Evolutionary conservation across 2,797 vertebrate species (phyloP).

Genomic region (Leptoclinus maculatus): DNA sequence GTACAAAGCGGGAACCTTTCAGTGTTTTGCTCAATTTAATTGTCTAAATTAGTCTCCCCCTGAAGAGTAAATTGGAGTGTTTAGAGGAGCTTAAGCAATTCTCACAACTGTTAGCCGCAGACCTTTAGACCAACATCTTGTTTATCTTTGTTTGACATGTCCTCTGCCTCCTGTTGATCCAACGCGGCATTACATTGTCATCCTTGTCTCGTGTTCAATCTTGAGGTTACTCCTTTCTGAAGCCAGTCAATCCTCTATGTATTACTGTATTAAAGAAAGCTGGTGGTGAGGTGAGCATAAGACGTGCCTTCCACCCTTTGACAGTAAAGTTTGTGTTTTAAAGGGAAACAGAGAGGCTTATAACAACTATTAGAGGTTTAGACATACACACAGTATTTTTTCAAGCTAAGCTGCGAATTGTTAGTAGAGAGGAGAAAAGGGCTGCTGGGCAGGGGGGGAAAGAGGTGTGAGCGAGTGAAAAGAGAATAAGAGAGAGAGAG

Average conservation of each 20-base stretch:
- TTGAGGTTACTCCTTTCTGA: conserved; percentile 21
- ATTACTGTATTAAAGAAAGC: conserved; percentile 24
- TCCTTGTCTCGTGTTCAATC: conserved; percentile 13
- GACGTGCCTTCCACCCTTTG: conserved; percentile 4
- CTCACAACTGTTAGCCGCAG: background rate
- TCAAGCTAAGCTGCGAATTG: background rate
- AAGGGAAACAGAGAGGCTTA: conserved; percentile 8
- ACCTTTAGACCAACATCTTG: background rate
- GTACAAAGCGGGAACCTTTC: conserved; percentile 1
- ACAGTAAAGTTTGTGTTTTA: conserved; percentile 27
- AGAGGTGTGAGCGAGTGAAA: background rate
- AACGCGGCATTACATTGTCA: background rate
- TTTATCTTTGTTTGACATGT: conserved; percentile 26
- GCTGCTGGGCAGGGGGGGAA: background rate
- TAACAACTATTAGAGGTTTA: conserved; percentile 22
- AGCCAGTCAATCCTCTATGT: conserved; percentile 26
- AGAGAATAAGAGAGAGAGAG: background rate
- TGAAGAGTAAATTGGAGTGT: conserved; percentile 7
- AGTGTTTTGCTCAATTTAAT: conserved; percentile 15
- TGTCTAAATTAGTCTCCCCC: background rate
- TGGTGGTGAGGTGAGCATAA: conserved; percentile 12
- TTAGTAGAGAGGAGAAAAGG: conserved; percentile 9
- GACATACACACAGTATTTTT: conserved; percentile 10
- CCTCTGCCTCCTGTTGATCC: conserved; percentile 8
- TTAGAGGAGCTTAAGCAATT: background rate